Base-by-base conservation (phyloP, 2,113 vertebrate species). In the Electrona antarctica region DNA sequence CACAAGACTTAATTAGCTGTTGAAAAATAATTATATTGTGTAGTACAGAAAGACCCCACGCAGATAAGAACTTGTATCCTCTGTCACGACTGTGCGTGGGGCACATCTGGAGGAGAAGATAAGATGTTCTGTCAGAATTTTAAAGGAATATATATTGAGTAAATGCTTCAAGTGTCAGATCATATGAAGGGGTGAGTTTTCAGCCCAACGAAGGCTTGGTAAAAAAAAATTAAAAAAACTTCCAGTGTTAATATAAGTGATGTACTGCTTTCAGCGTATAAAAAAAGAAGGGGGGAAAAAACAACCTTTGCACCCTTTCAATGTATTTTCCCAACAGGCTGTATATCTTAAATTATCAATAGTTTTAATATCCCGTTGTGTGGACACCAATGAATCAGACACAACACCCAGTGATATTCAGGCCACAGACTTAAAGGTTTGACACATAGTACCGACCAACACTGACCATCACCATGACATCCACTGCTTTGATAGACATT, bases 101-200 rank as follows among this genome's bases (percentile, higher is more conserved):
- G 77, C 74, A 78, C 81, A 87, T 85, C 79, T 87, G 87, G 79
- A 54, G 11, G 59, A 28, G 52, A 4, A 67, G 83, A 89, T 85
- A 89, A 88, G 74, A 71, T 50, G 11, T 54, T 45, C 14, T 33
- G 55, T 60, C 28, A 41, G 33, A 41, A 41, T 41, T 41, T 41
- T 41, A 57, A 21, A 14, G 8, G n/a, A 54, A 5, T n/a, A 54
- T n/a, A 54, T n/a, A 57, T 10, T 21, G n/a, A 9, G 55, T 57
- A 57, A 50, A 33, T 41, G 61, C 41, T 61, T 60, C 56, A 47
- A 65, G 63, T 59, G 79, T 71, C 70, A 55, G 57, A 41, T 74
- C 64, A 51, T 14, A 6, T 29, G 21, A 29, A 41, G 60, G 14
- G 60, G 14, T 4, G 8, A n/a, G 9, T 28, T 60, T 46, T 61